A percentile compares a stretch with the other conserved stretches of the same genome.
Evolutionary conservation across 1,140 invertebrate species (phyloP).

Genomic region (Drosophila tani): DNA sequence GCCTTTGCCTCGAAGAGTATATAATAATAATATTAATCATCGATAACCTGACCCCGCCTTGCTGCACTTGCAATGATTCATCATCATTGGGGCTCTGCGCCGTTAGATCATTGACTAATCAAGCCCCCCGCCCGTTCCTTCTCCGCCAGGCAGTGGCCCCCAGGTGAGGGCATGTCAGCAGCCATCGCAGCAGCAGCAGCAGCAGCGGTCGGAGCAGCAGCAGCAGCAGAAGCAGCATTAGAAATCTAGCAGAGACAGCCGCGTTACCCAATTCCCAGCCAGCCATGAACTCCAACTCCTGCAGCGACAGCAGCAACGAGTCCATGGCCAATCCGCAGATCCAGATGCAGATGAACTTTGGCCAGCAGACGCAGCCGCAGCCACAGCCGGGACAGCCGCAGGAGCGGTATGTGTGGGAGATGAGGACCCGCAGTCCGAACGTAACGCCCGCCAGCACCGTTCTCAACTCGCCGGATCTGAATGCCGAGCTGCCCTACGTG

Average conservation of each 20-base stretch:
- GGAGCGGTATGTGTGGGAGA: slow-evolving; percentile 84
- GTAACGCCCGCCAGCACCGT: slow-evolving; percentile 84
- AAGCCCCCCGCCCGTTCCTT: not conserved
- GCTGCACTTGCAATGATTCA: slow-evolving; percentile 59
- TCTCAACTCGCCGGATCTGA: slow-evolving; percentile 83
- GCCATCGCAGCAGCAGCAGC: slow-evolving; percentile 62
- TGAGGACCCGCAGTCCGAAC: slow-evolving; percentile 81
- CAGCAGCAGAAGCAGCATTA: slow-evolving; percentile 7
- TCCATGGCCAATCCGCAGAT: slow-evolving; percentile 57
- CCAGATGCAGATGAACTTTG: slow-evolving; percentile 67
- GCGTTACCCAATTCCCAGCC: not conserved
- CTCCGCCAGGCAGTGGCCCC: slow-evolving; percentile 21
- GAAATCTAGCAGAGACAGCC: slow-evolving; percentile 18
- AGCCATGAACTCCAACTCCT: slow-evolving; percentile 72
- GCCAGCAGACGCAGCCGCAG: slow-evolving; percentile 21
- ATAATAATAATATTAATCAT: not conserved
- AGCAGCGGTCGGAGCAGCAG: slow-evolving; percentile 22
- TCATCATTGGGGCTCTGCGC: not conserved
- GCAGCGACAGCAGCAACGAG: slow-evolving; percentile 72
- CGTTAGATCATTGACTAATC: slow-evolving; percentile 61
- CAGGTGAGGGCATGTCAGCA: slow-evolving; percentile 63
- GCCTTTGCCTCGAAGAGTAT: not conserved
- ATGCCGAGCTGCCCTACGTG: slow-evolving; percentile 65
- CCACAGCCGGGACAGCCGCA: slow-evolving; percentile 36
- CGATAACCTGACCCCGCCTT: slow-evolving; percentile 24